Evolutionary conservation across 2,888 invertebrate species (phyloP), one percentile per base, ranked within the genome.

Genomic region (Drosophila merina): DNA sequence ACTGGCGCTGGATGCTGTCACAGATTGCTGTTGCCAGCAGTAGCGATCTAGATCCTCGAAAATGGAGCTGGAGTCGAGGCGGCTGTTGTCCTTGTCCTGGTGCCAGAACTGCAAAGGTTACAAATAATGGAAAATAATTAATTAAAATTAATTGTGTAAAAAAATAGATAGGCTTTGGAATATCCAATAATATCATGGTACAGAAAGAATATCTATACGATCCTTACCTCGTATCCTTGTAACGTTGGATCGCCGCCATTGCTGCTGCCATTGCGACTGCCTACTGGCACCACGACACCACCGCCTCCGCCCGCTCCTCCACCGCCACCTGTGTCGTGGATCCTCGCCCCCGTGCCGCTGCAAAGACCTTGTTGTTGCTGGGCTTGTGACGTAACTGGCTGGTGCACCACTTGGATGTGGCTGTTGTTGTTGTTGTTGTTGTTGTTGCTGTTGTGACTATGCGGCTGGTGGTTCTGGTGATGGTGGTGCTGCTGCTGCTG

Each of bases 41-140:
- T 95, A 96, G 90, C 96, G 96, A 92, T 96, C 96, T 84, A 96
- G 93, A 92, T 96, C 97, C 91, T 97, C 97, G 85, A 96, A 93
- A 88, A 96, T 95, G 0, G 84, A 85, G 85, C 95, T 95, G 50
- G 94, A 94, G 89, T 95, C 95, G 75, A 95, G 92, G 75, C 95
- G 93, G 74, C 95, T 95, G 77, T 94, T 95, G 52, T 84, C 88
- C 90, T 96, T 95, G 62, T 92, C 92, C 42, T 90, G 89, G 40
- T 90, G 85, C 92, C 92, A 92, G 74, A 92, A 92, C 92, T 92
- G 58, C 0, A 45, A 9, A 5, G 8, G 0, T 0, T 8, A 14
- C 6, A n/a, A 9, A 2, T 7, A 7, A 12, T 1, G 14, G 3
- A 2, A 8, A 14, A 7, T 1, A 0, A 7, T 8, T 2, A 5